Evolutionary conservation across 2,888 invertebrate species (phyloP).

Genomic region (Caenorhabditis wallacei): DNA sequence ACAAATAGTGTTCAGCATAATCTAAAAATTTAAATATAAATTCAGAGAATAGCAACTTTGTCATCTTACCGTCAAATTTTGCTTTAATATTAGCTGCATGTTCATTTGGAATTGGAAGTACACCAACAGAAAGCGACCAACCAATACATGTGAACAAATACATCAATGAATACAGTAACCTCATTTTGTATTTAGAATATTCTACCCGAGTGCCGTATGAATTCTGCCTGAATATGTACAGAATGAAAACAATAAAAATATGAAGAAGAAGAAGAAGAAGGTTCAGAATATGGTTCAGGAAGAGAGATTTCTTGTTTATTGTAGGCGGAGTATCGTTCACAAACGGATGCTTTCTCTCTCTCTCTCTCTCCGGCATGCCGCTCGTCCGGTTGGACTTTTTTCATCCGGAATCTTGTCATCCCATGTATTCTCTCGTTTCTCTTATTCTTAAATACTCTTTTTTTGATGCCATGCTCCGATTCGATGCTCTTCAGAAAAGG

Average conservation of each 20-base stretch:
- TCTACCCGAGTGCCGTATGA: constrained; percentile 60
- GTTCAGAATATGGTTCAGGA: constrained; percentile 49
- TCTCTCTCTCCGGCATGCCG: constrained; percentile 27
- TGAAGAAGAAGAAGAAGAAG: constrained; percentile 11
- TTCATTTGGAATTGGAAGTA: constrained; percentile 70
- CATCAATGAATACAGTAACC: constrained; percentile 42
- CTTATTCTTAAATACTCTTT: constrained; percentile 30
- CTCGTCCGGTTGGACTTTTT: constrained; percentile 30
- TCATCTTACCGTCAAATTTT: constrained; percentile 72
- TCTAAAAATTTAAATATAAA: constrained; percentile 67
- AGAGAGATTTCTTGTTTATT: not conserved
- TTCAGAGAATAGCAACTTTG: not conserved
- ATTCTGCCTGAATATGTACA: constrained; percentile 52
- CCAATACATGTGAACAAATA: constrained; percentile 23
- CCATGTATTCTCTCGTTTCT: constrained; percentile 36
- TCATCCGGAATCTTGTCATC: constrained; percentile 53
- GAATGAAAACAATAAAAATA: constrained; percentile 32
- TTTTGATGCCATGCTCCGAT: constrained; percentile 32
- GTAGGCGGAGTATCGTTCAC: constrained; percentile 40
- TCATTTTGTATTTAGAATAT: constrained; percentile 38
- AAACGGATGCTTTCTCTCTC: constrained; percentile 52
- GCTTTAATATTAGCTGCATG: constrained; percentile 68
- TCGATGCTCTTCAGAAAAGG: constrained; percentile 38
- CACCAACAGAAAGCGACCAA: constrained; percentile 41
- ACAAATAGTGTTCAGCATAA: constrained; percentile 77